Conservation (phyloP, 2,113 vertebrate genomes). For the Pelmatolapia mariae region DNA sequence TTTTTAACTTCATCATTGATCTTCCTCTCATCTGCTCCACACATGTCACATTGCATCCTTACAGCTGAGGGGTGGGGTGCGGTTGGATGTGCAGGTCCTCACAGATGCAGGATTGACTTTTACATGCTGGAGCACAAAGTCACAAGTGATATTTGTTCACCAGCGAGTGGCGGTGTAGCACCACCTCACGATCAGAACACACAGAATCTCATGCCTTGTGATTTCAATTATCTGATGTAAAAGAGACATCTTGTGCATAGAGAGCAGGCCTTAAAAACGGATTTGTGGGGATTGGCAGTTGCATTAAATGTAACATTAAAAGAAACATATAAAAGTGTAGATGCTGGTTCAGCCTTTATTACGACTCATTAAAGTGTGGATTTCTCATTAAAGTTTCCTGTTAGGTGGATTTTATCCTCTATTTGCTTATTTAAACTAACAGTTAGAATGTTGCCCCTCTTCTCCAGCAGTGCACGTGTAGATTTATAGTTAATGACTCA, state of each 20-base stretch:
- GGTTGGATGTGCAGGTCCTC: neutral
- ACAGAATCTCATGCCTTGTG: neutral
- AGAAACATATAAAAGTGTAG: neutral
- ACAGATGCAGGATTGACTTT: neutral
- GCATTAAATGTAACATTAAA: neutral
- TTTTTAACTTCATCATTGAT: slow-evolving; percentile 25
- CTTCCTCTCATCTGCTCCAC: slow-evolving; percentile 44
- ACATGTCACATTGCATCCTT: slow-evolving; percentile 23
- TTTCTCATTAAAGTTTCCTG: neutral
- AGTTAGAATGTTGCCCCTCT: neutral
- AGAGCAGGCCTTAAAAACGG: neutral
- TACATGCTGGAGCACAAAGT: neutral
- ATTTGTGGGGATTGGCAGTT: neutral
- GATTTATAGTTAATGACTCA: neutral
- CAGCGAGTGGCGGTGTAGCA: neutral
- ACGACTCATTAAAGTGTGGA: neutral
- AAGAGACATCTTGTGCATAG: neutral
- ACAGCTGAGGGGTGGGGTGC: neutral
- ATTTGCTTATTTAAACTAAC: neutral
- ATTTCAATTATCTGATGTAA: neutral
- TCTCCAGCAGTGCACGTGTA: neutral
- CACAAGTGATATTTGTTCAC: neutral
- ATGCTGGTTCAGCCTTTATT: neutral
- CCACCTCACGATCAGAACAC: neutral
- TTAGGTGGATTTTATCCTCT: neutral